Conservation (phyloP, 1,140 invertebrate genomes). For the Psix sp. region DNA sequence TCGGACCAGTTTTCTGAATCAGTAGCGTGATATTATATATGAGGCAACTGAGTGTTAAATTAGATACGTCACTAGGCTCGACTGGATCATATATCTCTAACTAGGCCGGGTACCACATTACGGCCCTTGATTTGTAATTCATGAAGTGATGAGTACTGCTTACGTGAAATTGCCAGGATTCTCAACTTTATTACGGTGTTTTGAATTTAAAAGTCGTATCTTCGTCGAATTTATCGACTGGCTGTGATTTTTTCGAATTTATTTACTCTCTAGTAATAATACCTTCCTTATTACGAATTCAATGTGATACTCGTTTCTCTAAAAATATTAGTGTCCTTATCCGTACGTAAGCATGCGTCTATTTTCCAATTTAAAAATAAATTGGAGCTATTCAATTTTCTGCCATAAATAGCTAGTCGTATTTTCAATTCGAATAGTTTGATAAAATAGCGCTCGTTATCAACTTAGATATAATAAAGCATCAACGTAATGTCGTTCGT, state of each 20-base stretch:
- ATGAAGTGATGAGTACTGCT: conserved; percentile 62
- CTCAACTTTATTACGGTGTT: conserved; percentile 48
- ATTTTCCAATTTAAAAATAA: no score
- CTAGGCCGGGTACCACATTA: conserved; percentile 27
- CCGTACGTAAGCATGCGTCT: not conserved
- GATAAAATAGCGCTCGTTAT: no score
- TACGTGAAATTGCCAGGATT: conserved; percentile 55
- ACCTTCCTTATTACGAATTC: conserved; percentile 30
- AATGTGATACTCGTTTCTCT: conserved; percentile 37
- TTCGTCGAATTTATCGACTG: conserved; percentile 38
- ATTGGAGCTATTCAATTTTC: no score
- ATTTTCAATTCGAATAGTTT: no score
- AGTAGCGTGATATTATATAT: no score
- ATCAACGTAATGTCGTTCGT: no score
- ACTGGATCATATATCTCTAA: conserved; percentile 44
- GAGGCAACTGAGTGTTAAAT: conserved; percentile 4
- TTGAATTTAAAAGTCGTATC: conserved; percentile 42
- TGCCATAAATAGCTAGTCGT: no score
- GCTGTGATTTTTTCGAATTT: conserved; percentile 2
- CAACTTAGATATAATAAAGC: no score
- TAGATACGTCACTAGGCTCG: conserved; percentile 34
- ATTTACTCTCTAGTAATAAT: conserved; percentile 16
- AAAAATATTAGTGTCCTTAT: conserved; percentile 23
- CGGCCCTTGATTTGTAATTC: conserved; percentile 66
- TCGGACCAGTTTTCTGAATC: no score